Evolutionary conservation across 2,113 vertebrate species (phyloP).

Genomic region (Hydropotes inermis): DNA sequence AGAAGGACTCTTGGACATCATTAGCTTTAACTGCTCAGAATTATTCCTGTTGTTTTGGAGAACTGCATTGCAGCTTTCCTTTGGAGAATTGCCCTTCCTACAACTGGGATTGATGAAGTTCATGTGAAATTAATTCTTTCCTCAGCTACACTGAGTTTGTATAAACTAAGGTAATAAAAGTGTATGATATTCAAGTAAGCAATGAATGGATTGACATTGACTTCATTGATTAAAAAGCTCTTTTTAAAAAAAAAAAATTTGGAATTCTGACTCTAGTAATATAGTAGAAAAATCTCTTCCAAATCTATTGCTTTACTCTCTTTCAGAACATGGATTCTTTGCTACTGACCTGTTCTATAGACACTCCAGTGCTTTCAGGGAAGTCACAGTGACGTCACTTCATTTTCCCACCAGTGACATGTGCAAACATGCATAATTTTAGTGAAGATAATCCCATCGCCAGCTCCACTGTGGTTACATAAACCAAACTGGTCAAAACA

Average conservation of each 20-base stretch:
- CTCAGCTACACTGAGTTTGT: not conserved
- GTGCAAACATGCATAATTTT: not conserved
- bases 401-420: not conserved
- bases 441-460: not conserved
- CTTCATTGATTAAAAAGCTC: slow-evolving; percentile 78
- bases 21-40: slow-evolving; percentile 35
- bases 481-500: not conserved
- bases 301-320: slow-evolving; percentile 54
- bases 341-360: slow-evolving; percentile 52
- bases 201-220: slow-evolving; percentile 50
- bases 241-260: slow-evolving; percentile 30
- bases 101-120: slow-evolving; percentile 28
- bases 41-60: slow-evolving; percentile 24
- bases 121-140: slow-evolving; percentile 13
- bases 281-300: slow-evolving; percentile 71
- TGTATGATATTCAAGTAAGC: not conserved
- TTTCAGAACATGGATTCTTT: slow-evolving; percentile 30
- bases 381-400: not conserved
- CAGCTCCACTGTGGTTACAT: not conserved
- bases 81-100: not conserved
- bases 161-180: not conserved
- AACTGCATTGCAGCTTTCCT: slow-evolving; percentile 27
- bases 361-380: slow-evolving; percentile 43
- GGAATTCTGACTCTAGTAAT: slow-evolving; percentile 76
- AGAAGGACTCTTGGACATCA: not conserved